Evolutionary conservation across 2,113 vertebrate species (phyloP).

Genomic region (Passer domesticus): DNA sequence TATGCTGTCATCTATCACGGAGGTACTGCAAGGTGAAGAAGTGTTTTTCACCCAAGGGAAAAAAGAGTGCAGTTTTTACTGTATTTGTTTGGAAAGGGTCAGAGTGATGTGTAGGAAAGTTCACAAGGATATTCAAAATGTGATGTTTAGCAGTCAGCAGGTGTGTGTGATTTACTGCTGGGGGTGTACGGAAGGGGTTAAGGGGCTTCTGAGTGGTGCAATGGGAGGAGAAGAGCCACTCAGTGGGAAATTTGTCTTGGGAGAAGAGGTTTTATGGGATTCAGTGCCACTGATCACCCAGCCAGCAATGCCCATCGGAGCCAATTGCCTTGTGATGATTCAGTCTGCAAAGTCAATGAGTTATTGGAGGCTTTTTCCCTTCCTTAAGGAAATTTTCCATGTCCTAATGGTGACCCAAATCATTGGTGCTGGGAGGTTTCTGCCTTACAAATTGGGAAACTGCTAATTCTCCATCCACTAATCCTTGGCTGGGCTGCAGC

Average conservation of each 20-base stretch:
- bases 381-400: neutral
- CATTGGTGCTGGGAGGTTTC: rapidly evolving
- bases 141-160: neutral
- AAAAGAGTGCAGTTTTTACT: neutral
- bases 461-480: neutral
- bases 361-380: neutral
- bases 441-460: rapidly evolving
- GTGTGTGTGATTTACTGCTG: rapidly evolving
- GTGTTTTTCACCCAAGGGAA: neutral
- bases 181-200: rapidly evolving
- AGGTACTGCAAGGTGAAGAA: neutral
- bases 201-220: neutral
- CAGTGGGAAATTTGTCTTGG: neutral
- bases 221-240: neutral
- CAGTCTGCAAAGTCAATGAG: neutral
- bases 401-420: neutral
- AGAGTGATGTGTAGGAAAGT: neutral
- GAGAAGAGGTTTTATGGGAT: neutral
- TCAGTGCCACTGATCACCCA: neutral
- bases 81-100: neutral
- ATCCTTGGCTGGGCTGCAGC: neutral
- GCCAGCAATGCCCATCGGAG: rapidly evolving
- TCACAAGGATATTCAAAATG: neutral
- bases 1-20: neutral
- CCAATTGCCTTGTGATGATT: rapidly evolving